These are phyloP conservation scores for Montifringilla adamsi DNA, from an alignment of 2,113 vertebrate species.

Conservation along the genomic window DNA sequence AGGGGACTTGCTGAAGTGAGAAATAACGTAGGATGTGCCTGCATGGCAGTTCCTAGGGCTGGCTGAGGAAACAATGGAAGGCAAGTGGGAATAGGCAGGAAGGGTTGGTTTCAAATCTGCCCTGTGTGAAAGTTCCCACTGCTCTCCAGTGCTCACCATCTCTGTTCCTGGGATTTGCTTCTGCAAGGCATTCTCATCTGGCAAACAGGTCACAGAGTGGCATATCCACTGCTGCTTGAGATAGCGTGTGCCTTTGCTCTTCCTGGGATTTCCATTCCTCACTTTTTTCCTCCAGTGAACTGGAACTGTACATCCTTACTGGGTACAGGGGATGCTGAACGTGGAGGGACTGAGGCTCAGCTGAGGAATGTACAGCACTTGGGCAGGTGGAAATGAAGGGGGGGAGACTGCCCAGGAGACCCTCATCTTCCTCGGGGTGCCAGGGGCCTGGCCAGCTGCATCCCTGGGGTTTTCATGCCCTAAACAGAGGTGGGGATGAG, in stretches of 20 bases:
- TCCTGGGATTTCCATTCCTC: not conserved
- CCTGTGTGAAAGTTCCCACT: not conserved
- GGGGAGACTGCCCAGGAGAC: fast-evolving
- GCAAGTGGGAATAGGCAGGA: conserved; percentile 24
- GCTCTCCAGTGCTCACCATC: not conserved
- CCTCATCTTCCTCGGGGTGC: not conserved
- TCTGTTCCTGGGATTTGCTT: not conserved
- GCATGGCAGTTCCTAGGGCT: not conserved
- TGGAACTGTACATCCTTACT: not conserved
- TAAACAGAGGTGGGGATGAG: not conserved
- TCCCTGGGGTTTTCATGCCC: not conserved
- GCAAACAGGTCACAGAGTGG: not conserved
- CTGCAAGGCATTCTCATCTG: not conserved
- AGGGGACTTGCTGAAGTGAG: conserved; percentile 47
- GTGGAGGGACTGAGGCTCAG: not conserved
- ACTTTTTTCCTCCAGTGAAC: not conserved
- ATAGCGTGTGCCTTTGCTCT: not conserved
- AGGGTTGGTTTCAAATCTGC: conserved; percentile 7
- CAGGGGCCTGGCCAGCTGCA: not conserved
- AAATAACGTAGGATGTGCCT: conserved; percentile 28
- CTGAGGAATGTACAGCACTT: not conserved
- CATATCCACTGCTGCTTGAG: not conserved
- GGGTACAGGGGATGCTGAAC: not conserved
- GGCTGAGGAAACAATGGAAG: conserved; percentile 38
- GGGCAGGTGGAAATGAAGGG: not conserved